Conservation (phyloP, 1,140 invertebrate genomes). For the Rhopalosiphum padi region DNA sequence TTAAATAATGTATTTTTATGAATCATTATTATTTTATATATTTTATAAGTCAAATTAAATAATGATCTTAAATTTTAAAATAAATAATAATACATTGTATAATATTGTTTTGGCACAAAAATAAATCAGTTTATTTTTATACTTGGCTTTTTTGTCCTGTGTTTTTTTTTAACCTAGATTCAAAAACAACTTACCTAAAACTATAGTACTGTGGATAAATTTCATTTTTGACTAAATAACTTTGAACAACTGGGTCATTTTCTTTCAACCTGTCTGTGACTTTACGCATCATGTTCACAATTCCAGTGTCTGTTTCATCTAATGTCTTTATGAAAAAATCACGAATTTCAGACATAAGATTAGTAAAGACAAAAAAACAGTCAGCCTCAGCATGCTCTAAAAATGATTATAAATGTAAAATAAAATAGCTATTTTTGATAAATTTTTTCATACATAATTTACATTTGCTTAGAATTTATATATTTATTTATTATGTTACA, state of each 20-base stretch:
- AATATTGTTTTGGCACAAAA: too few relatives aligned
- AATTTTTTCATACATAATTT: not conserved
- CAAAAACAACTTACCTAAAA: conserved; percentile 72
- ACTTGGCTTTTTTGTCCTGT: too few relatives aligned
- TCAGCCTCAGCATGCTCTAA: conserved; percentile 94
- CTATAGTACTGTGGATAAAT: conserved; percentile 95
- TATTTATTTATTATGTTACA: not conserved
- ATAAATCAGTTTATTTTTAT: too few relatives aligned
- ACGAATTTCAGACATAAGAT: conserved; percentile 94
- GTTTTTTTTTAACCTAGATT: too few relatives aligned
- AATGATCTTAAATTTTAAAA: too few relatives aligned
- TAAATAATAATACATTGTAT: too few relatives aligned
- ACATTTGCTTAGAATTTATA: not conserved
- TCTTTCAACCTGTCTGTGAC: conserved; percentile 78
- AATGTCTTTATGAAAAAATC: conserved; percentile 97
- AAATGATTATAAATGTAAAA: conserved; percentile 61
- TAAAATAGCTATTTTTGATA: conserved; percentile 41
- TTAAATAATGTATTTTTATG: too few relatives aligned
- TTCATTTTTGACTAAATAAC: conserved; percentile 79
- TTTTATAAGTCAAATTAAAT: too few relatives aligned
- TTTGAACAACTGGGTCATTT: conserved; percentile 80
- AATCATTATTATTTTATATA: too few relatives aligned
- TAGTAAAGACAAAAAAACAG: conserved; percentile 97
- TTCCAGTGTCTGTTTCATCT: conserved; percentile 90
- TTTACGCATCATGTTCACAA: conserved; percentile 83